Percentiles rank a stretch among this genome's conserved stretches.
Conservation (phyloP, 2,888 invertebrate species). For the Adelognathus sp. region DNA sequence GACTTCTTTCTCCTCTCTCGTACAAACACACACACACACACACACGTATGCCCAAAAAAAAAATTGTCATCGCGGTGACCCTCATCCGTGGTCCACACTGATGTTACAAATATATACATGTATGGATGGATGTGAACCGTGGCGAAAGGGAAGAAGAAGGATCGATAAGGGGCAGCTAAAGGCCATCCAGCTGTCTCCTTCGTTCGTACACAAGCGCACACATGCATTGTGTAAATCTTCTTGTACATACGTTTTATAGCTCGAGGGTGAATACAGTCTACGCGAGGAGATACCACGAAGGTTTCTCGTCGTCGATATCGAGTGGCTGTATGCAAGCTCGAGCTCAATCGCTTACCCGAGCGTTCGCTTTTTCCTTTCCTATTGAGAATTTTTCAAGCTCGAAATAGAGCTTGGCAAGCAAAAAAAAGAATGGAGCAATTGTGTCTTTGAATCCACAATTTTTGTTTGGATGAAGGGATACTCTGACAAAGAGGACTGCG, state of each 20-base stretch:
- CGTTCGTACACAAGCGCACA: constrained; percentile 8
- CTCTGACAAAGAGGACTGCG: too few species aligned
- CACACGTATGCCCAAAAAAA: too few species aligned
- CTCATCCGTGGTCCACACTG: constrained; percentile 20
- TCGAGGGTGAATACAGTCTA: not conserved
- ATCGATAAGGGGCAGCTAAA: constrained; percentile 53
- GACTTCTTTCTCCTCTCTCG: constrained; percentile 46
- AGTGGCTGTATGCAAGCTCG: not conserved
- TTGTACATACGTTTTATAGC: not conserved
- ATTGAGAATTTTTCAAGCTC: not conserved
- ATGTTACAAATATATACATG: not conserved
- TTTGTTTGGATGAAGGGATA: too few species aligned
- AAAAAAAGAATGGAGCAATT: too few species aligned
- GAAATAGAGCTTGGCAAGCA: too few species aligned
- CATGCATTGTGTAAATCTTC: constrained; percentile 5
- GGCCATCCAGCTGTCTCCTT: constrained; percentile 41
- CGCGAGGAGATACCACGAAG: constrained; percentile 1
- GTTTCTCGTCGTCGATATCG: constrained; percentile 12
- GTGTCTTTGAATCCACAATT: too few species aligned
- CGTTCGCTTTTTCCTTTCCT: not conserved
- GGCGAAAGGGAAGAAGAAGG: constrained; percentile 24
- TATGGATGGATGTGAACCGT: not conserved
- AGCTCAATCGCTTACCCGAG: not conserved
- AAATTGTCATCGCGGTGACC: constrained; percentile 15
- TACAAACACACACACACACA: too few species aligned